Percentiles rank a stretch among this genome's conserved stretches.
Conservation (phyloP, 2,113 vertebrate genomes). For the Pelecanus crispus region DNA sequence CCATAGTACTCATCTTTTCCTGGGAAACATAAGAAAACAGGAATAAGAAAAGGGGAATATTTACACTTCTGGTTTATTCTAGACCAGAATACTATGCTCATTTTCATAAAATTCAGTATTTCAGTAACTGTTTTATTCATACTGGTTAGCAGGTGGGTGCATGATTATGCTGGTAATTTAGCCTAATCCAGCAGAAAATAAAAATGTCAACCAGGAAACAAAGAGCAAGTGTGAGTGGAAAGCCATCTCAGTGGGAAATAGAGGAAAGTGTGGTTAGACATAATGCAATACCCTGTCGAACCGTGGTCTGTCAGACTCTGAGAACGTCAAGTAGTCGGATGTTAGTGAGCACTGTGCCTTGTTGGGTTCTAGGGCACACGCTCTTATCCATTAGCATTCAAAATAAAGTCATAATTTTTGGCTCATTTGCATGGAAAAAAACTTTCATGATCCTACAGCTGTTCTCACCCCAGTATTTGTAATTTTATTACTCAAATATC, state of each 20-base stretch:
- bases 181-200: neutral
- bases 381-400: neutral
- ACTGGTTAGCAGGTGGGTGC: neutral
- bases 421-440: slow-evolving; percentile 60
- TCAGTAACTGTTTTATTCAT: neutral
- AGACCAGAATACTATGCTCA: neutral
- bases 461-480: slow-evolving; percentile 47
- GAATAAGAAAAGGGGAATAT: neutral
- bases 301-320: neutral
- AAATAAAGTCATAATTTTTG: slow-evolving; percentile 30
- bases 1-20: neutral
- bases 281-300: neutral
- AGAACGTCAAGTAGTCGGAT: neutral
- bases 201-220: neutral
- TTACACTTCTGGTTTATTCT: neutral
- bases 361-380: neutral
- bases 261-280: neutral
- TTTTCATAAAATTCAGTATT: neutral
- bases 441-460: slow-evolving; percentile 36
- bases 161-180: neutral
- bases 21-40: rapidly evolving
- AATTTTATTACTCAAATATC: slow-evolving; percentile 56
- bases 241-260: neutral
- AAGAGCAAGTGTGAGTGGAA: neutral
- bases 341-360: neutral